These are phyloP conservation scores for Sminthurides bifidus DNA, from an alignment of 1,140 invertebrate species.

Conservation along the genomic window DNA sequence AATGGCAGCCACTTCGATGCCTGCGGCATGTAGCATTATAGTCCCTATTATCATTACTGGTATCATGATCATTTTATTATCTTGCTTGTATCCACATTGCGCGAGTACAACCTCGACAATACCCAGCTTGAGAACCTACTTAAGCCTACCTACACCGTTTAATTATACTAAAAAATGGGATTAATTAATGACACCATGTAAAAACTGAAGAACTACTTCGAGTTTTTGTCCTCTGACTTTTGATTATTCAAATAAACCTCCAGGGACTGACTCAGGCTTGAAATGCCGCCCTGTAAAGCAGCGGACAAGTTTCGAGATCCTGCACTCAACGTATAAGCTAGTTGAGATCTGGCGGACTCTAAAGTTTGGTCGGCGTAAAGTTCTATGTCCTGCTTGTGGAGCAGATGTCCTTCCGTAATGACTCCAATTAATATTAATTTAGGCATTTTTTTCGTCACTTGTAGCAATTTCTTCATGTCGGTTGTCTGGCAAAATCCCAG, in stretches of 20 bases:
- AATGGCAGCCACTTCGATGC: too few species aligned
- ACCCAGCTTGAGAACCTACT: background rate
- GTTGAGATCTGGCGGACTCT: background rate
- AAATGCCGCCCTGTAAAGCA: background rate
- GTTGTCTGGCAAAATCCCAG: conserved; percentile 3
- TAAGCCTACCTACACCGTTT: background rate
- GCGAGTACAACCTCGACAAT: background rate
- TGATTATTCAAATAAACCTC: background rate
- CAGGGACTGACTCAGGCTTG: background rate
- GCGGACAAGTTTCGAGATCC: background rate
- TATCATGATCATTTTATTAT: too few species aligned
- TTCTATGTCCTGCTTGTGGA: conserved; percentile 5
- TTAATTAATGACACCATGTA: too few species aligned
- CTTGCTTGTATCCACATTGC: background rate
- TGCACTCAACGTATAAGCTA: background rate
- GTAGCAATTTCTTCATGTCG: background rate
- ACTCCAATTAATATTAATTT: conserved; percentile 7
- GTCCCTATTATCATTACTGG: too few species aligned
- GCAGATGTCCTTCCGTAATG: background rate
- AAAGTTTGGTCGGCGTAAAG: background rate
- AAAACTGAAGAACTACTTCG: too few species aligned
- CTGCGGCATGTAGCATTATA: too few species aligned
- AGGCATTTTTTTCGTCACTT: conserved; percentile 6
- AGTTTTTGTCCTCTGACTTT: too few species aligned
- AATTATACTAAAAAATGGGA: too few species aligned